These are phyloP conservation scores for Pica pica DNA, from an alignment of 2,113 vertebrate genomes.

Conservation along the genomic window DNA sequence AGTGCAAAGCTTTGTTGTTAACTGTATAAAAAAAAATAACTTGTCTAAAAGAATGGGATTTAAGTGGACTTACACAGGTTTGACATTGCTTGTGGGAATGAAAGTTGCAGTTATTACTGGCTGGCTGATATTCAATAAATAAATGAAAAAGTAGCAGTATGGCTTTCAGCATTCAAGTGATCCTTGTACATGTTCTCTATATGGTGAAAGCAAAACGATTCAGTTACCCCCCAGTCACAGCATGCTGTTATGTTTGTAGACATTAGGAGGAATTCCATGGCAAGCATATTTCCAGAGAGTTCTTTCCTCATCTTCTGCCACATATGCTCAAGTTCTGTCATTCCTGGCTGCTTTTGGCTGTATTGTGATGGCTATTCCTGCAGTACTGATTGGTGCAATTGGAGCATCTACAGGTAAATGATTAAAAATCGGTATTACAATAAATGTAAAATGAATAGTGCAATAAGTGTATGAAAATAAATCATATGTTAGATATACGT, in stretches of 20 bases:
- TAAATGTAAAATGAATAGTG: not conserved
- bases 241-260: conserved; percentile 69
- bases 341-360: conserved; percentile 94
- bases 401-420: conserved; percentile 91
- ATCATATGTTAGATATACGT: not conserved
- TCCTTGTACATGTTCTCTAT: not conserved
- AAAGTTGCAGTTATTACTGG: not conserved
- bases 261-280: conserved; percentile 95
- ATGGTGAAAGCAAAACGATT: not conserved
- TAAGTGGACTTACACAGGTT: not conserved
- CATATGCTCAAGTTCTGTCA: conserved; percentile 94
- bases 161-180: not conserved
- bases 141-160: not conserved
- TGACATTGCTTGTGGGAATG: not conserved
- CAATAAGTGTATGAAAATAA: not conserved
- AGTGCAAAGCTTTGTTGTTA: not conserved
- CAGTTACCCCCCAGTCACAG: not conserved
- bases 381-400: conserved; percentile 92
- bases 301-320: conserved; percentile 95
- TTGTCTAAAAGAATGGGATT: not conserved
- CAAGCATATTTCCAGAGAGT: conserved; percentile 98
- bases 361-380: conserved; percentile 91
- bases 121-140: not conserved
- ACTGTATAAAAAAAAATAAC: not conserved
- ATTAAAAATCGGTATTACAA: not conserved